Conservation (phyloP, 2,797 vertebrate genomes). For the Fundulus diaphanus region DNA sequence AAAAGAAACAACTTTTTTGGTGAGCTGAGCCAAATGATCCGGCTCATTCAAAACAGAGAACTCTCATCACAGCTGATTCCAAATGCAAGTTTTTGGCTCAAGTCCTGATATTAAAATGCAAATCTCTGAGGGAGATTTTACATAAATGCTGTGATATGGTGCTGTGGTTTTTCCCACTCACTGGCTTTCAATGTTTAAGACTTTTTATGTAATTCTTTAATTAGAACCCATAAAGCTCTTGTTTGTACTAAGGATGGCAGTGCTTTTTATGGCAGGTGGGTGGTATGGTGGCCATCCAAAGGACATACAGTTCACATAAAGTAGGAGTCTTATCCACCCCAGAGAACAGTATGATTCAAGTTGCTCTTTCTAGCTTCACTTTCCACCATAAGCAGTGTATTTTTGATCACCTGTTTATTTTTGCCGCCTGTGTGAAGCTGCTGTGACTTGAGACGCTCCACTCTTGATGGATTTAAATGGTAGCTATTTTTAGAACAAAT, state of each 20-base stretch:
- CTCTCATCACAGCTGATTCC: background rate
- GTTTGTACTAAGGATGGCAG: background rate
- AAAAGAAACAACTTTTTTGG: background rate
- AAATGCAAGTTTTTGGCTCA: background rate
- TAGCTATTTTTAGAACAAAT: background rate
- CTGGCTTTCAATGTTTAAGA: background rate
- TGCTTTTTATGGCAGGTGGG: background rate
- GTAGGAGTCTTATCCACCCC: background rate
- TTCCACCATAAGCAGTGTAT: background rate
- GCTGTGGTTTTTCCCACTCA: background rate
- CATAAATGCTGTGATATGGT: background rate
- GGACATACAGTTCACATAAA: background rate
- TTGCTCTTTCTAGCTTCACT: background rate
- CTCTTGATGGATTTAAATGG: background rate
- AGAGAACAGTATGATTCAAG: background rate
- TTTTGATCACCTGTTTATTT: background rate
- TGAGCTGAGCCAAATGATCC: background rate
- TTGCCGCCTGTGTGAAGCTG: background rate
- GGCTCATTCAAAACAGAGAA: background rate
- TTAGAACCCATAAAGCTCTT: background rate
- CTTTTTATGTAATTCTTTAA: background rate
- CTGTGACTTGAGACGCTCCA: background rate
- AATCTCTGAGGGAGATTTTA: background rate
- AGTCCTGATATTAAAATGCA: no score
- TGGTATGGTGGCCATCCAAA: background rate